Evolutionary conservation across 2,888 invertebrate species (phyloP).

Genomic region (Machimus atricapillus): DNA sequence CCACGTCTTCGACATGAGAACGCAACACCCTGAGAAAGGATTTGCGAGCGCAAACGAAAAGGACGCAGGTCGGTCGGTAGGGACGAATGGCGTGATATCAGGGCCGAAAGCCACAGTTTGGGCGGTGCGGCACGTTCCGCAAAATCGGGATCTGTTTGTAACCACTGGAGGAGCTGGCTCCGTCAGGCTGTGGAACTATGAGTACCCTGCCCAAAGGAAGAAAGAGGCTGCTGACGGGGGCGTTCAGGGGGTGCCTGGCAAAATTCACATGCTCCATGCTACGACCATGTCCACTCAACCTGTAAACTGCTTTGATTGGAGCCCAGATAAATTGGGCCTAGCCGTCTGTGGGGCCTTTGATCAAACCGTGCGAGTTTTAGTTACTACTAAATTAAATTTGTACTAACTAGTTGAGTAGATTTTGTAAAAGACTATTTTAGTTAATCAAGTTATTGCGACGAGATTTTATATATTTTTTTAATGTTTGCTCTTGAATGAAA

Average conservation of each 20-base stretch:
- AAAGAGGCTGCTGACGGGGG: constrained; percentile 75
- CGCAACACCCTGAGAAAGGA: constrained; percentile 86
- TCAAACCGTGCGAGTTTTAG: constrained; percentile 84
- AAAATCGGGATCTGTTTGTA: constrained; percentile 91
- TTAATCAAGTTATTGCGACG: background rate
- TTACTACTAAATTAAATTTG: constrained; percentile 86
- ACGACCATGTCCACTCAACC: constrained; percentile 85
- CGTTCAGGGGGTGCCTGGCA: constrained; percentile 79
- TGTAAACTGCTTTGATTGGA: constrained; percentile 90
- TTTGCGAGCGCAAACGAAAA: constrained; percentile 71
- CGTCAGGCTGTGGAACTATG: constrained; percentile 95
- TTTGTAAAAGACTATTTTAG: background rate
- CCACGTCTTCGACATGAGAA: constrained; percentile 86
- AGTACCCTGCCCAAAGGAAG: constrained; percentile 80
- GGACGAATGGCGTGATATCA: constrained; percentile 60
- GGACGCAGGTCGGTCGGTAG: constrained; percentile 61
- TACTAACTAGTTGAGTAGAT: constrained; percentile 63
- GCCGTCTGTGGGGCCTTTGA: constrained; percentile 91
- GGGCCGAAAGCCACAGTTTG: constrained; percentile 88
- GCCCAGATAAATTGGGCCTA: constrained; percentile 85
- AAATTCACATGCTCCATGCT: constrained; percentile 78
- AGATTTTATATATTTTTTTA: too few relatives aligned
- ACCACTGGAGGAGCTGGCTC: constrained; percentile 91
- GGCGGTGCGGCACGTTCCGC: constrained; percentile 87
- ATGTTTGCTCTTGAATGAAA: too few relatives aligned